These are phyloP conservation scores for Coptodon bakossiorum DNA, from an alignment of 2,113 vertebrate genomes.

Conservation along the genomic window DNA sequence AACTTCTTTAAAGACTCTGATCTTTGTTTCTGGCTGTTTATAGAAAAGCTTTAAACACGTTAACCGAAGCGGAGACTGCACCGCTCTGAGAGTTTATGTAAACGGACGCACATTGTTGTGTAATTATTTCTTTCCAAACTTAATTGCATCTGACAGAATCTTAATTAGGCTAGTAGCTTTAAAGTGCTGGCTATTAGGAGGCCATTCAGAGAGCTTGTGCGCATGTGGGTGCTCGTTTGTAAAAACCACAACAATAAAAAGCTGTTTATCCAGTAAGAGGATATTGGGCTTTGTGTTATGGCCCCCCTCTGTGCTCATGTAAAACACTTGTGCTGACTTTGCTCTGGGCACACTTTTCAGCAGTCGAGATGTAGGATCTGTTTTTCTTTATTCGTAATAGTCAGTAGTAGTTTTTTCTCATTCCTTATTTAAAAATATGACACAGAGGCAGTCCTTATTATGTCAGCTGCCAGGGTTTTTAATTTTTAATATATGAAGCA, in stretches of 20 bases:
- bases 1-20: not conserved
- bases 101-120: not conserved
- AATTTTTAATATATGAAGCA: not conserved
- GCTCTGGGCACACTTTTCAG: not conserved
- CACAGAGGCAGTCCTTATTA: not conserved
- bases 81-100: not conserved
- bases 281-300: conserved; percentile 45
- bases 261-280: conserved; percentile 62
- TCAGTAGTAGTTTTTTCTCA: not conserved
- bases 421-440: not conserved
- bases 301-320: conserved; percentile 1
- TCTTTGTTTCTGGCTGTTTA: not conserved
- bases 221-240: not conserved
- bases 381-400: not conserved
- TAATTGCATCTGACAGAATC: conserved; percentile 34
- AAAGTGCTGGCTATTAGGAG: conserved; percentile 28
- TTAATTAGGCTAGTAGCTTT: conserved; percentile 45
- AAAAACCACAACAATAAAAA: conserved; percentile 50
- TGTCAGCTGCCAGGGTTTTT: not conserved
- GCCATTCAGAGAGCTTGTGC: not conserved
- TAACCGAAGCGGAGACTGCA: not conserved
- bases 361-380: not conserved
- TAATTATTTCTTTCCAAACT: conserved; percentile 34
- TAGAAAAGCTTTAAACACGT: conserved; percentile 6
- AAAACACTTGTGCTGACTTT: conserved; percentile 17